A percentile compares a stretch with the other conserved stretches of the same genome.
phyloP scores from a whole-genome alignment of 2,888 invertebrate species.

The Ennomos erosarius region DNA sequence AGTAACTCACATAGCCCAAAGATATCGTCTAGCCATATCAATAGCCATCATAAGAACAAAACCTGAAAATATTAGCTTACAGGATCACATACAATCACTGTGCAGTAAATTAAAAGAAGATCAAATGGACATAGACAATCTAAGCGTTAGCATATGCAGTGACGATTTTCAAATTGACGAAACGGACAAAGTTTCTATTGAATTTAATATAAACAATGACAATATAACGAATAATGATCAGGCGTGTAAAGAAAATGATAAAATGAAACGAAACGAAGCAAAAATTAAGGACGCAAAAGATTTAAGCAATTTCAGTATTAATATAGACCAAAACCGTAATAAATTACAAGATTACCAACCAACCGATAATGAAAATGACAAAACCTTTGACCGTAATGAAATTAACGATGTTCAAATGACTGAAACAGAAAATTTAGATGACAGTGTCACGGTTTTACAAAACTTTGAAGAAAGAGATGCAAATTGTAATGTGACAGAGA shows the following conservation, averaged over 20 bases:
- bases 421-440: constrained; percentile 9
- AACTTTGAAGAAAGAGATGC: constrained; percentile 14
- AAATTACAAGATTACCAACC: neutral
- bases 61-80: constrained; percentile 50
- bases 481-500: neutral
- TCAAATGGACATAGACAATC: constrained; percentile 43
- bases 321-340: constrained; percentile 5
- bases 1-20: constrained; percentile 60
- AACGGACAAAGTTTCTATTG: constrained; percentile 31
- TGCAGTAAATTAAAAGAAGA: constrained; percentile 48
- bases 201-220: constrained; percentile 34
- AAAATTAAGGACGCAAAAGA: constrained; percentile 1
- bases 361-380: constrained; percentile 1
- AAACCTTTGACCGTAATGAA: constrained; percentile 5
- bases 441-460: constrained; percentile 24
- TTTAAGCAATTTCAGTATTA: neutral
- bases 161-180: constrained; percentile 59
- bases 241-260: constrained; percentile 13
- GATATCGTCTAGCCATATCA: constrained; percentile 58
- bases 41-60: constrained; percentile 60
- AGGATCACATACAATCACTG: constrained; percentile 52
- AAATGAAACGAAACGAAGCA: constrained; percentile 1
- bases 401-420: constrained; percentile 14
- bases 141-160: constrained; percentile 52
- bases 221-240: constrained; percentile 20